Percentiles rank a stretch among this genome's conserved stretches.
Conservation (phyloP, 2,797 vertebrate species). For the Notolepis coatsorum region DNA sequence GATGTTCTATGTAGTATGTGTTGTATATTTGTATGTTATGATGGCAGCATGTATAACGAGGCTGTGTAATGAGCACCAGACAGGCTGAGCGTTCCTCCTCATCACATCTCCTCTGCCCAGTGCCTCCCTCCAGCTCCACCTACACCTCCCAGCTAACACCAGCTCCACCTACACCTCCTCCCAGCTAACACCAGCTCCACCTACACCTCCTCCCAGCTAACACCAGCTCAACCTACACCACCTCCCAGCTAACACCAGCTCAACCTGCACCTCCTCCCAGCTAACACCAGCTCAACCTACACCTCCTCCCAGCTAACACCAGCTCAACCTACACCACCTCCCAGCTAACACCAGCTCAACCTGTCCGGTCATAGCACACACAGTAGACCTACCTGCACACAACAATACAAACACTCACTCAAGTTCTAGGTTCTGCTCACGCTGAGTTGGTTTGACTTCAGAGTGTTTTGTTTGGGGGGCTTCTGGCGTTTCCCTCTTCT, state of each 20-base stretch:
- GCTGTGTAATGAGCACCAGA: slow-evolving; percentile 43
- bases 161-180: slow-evolving; percentile 46
- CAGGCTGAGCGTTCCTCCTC: slow-evolving; percentile 42
- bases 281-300: no score
- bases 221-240: no score
- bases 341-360: slow-evolving; percentile 49
- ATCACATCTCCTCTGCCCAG: no score
- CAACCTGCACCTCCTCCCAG: no score
- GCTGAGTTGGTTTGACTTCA: slow-evolving; percentile 44
- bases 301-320: background rate
- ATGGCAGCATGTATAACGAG: slow-evolving; percentile 71
- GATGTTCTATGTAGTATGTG: slow-evolving; percentile 67
- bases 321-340: slow-evolving; percentile 45
- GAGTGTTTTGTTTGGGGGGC: slow-evolving; percentile 46
- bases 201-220: no score
- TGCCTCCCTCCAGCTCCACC: no score
- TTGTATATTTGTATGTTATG: slow-evolving; percentile 66
- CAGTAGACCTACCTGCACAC: slow-evolving; percentile 13
- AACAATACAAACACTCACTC: slow-evolving; percentile 40
- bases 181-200: slow-evolving; percentile 27
- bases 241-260: no score
- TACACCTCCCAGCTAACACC: background rate
- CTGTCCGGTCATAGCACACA: slow-evolving; percentile 38
- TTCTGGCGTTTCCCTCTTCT: slow-evolving; percentile 47
- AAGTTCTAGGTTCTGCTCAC: slow-evolving; percentile 62